Conservation (phyloP, 1,140 invertebrate species). For the Venustaconcha ellipsiformis region DNA sequence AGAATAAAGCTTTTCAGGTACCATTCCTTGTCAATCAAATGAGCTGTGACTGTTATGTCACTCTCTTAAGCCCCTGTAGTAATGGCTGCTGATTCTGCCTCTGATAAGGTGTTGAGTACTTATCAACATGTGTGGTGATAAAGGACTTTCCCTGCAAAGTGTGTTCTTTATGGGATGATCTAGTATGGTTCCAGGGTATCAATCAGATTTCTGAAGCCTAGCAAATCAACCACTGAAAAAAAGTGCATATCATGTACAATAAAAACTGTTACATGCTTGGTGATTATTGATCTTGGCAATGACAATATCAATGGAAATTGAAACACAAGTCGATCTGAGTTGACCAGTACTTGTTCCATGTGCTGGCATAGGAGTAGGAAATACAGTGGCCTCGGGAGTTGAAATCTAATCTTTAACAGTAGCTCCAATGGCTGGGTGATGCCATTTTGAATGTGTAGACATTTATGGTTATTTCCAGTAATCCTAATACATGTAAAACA, state of each 20-base stretch:
- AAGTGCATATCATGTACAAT: conserved; percentile 10
- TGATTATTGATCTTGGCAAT: neutral
- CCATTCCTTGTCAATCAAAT: conserved; percentile 17
- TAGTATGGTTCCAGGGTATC: conserved; percentile 11
- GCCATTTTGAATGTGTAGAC: neutral
- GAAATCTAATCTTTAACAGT: neutral
- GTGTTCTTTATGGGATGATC: conserved; percentile 11
- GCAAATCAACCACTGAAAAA: conserved; percentile 9
- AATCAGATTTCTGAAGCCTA: conserved; percentile 13
- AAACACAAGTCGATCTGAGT: neutral
- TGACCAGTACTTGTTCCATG: neutral
- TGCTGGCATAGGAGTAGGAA: neutral
- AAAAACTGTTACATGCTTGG: neutral
- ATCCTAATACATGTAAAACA: neutral
- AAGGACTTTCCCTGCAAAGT: conserved; percentile 11
- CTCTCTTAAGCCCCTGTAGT: conserved; percentile 11
- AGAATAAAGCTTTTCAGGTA: neutral
- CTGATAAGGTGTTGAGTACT: neutral
- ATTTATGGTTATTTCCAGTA: neutral
- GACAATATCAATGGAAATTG: neutral
- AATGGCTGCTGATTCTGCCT: neutral
- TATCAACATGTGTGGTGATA: neutral
- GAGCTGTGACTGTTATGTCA: conserved; percentile 13
- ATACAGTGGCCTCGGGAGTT: neutral
- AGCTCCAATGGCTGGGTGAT: neutral